Evolutionary conservation across 2,113 vertebrate genomes (phyloP), one percentile per base, ranked within the genome.

Genomic region (Neotragus moschatus): DNA sequence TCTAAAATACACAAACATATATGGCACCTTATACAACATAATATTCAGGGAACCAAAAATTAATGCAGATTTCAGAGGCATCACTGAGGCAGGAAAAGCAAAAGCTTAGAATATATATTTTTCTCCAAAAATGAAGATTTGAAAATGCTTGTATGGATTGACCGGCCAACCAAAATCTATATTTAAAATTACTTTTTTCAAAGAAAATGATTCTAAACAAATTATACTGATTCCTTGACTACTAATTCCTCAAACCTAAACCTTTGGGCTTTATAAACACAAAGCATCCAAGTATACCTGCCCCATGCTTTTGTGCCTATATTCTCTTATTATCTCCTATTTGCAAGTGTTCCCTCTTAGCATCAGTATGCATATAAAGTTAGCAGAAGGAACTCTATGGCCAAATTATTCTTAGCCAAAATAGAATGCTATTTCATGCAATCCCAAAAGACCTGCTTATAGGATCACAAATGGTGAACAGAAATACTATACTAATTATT

Each of bases 151-250:
- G 8, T 75, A 84, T 39, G n/a, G 30, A 61, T 43, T 82, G 56
- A 36, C 36, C 19, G 80, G 36, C 9, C 25, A 95, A 60, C 25
- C 3, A 82, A 95, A 96, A 45, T 53, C 15, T 92, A 75, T 63
- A 87, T 73, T 95, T 90, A 49, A 89, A 88, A 88, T 89, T 33
- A 77, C 9, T 89, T 79, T 63, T 45, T 85, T 97, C 60, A 92
- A 75, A 70, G 36, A 61, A 90, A 97, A 94, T 43, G 33, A 93
- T 89, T 90, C 36, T 55, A 84, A 9, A 88, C 14, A 92, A 90
- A 70, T 82, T 84, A 39, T 16, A 88, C 28, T 80, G 45, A 90
- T 66, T 89, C 26, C 19, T 56, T 95, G 58, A 55, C 6, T 85
- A 49, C 36, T 56, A 77, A 66, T 28, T 81, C 28, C 61, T 86